A percentile compares a stretch with the other conserved stretches of the same genome.
phyloP scores from a whole-genome alignment of 2,113 vertebrate genomes.

The Tychaedon coryphoeus region DNA sequence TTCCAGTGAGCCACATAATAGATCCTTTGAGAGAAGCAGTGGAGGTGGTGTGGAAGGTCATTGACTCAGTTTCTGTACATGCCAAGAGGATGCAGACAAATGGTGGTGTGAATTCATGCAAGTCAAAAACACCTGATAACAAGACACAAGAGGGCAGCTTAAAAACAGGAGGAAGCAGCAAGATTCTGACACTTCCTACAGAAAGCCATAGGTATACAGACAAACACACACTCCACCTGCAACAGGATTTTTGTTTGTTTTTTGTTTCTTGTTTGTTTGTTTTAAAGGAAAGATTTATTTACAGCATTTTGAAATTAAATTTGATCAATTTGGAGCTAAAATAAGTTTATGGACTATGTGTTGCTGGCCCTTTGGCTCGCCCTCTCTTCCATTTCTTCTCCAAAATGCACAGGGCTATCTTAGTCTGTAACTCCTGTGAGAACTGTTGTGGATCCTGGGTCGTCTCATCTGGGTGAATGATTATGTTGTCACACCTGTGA shows the following conservation, averaged over 20 bases:
- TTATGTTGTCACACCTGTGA: background rate
- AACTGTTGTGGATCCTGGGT: background rate
- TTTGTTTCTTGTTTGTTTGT: fast-evolving
- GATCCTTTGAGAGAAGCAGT: constrained; percentile 57
- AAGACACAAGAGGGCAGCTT: constrained; percentile 13
- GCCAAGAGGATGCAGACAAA: constrained; percentile 11
- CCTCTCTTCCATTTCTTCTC: background rate
- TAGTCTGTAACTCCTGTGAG: background rate
- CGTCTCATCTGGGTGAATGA: background rate
- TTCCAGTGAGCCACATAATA: constrained; percentile 55
- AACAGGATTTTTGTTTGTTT: background rate
- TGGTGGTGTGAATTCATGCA: background rate
- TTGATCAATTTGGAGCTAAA: background rate
- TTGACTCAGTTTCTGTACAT: constrained; percentile 20
- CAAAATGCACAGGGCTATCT: background rate
- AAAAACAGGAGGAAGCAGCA: background rate
- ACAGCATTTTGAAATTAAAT: background rate
- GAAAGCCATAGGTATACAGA: background rate
- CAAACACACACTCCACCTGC: background rate
- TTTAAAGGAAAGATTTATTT: background rate
- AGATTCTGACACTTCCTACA: background rate
- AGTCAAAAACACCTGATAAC: constrained; percentile 15
- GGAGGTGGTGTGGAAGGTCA: constrained; percentile 55
- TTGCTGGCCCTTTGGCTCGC: background rate
- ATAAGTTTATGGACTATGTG: background rate